Base-by-base conservation (phyloP, 2,797 vertebrate genomes). In the Urosaurus nigricauda region DNA sequence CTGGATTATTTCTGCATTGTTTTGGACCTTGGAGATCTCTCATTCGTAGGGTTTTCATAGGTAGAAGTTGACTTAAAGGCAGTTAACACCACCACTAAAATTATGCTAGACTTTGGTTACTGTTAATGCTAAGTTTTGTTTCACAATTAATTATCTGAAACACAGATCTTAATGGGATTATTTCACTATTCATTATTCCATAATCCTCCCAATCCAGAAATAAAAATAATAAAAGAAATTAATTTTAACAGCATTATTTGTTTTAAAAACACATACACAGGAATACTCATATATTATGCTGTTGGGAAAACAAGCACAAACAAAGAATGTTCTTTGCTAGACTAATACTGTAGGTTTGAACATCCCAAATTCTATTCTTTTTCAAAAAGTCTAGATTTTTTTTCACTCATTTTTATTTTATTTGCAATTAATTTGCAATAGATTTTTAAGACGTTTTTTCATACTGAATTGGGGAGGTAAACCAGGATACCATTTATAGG, bases 141-240 rank as follows among this genome's bases (percentile, higher is more conserved):
- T 51, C 14, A 47, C 47, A 47, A 4, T 51, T 26, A 78, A 12
- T 51, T 78, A 51, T 12, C n/a, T 80, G 58, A 58, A 37, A 79
- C 35, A 21, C 17, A 80, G 19, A 80, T 58, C 9, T 29, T 78
- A 14, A n/a, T 12, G 37, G 21, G 1, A 35, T 63, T 40, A 80
- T 63, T 40, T 24, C 24, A 63, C 58, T 1, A 63, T 9, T 19
- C 43, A 53, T 19, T 29, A 84, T 84, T 71, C 65, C 19, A 53
- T 5, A 53, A 84, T 32, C 35, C 71, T 14, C 53, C 11, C 47
- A 51, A 7, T 71, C 70, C 71, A 14, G 53, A 12, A 9, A 56
- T 56, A 84, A 71, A 84, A 84, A 47, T 43, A 71, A 32, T n/a
- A 32, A 84, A 63, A 81, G 11, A n/a, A 26, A 81, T 37, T 35